Evolutionary conservation across 2,888 invertebrate species (phyloP).

Genomic region (Drosophila hawaiiensis): DNA sequence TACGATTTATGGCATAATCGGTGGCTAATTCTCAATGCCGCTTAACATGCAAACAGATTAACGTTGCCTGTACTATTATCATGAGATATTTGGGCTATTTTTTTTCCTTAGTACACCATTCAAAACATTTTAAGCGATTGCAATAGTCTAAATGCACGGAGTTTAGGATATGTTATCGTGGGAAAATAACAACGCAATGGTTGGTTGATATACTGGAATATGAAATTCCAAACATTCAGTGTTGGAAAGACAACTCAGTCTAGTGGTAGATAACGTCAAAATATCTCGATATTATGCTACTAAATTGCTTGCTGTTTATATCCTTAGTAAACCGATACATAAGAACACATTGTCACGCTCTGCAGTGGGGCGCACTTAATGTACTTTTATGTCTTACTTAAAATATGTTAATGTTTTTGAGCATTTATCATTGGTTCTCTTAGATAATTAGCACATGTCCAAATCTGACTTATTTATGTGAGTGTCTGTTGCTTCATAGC

Average conservation of each 20-base stretch:
- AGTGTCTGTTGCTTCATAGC: constrained; percentile 39
- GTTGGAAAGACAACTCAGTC: background rate
- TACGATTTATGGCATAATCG: constrained; percentile 67
- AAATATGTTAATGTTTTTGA: constrained; percentile 43
- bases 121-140: constrained; percentile 4
- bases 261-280: background rate
- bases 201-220: background rate
- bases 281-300: background rate
- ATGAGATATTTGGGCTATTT: constrained; percentile 23
- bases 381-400: constrained; percentile 24
- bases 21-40: constrained; percentile 66
- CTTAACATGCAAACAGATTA: constrained; percentile 68
- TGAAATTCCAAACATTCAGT: background rate
- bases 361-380: background rate
- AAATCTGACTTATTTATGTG: constrained; percentile 82
- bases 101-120: background rate
- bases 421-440: constrained; percentile 20
- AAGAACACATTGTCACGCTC: background rate
- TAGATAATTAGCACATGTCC: constrained; percentile 81
- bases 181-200: background rate
- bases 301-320: background rate
- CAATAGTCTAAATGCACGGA: background rate
- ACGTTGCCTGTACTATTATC: constrained; percentile 26
- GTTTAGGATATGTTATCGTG: background rate
- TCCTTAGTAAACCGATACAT: background rate